phyloP scores from a whole-genome alignment of 2,113 vertebrate species.

The Theristicus caerulescens region DNA sequence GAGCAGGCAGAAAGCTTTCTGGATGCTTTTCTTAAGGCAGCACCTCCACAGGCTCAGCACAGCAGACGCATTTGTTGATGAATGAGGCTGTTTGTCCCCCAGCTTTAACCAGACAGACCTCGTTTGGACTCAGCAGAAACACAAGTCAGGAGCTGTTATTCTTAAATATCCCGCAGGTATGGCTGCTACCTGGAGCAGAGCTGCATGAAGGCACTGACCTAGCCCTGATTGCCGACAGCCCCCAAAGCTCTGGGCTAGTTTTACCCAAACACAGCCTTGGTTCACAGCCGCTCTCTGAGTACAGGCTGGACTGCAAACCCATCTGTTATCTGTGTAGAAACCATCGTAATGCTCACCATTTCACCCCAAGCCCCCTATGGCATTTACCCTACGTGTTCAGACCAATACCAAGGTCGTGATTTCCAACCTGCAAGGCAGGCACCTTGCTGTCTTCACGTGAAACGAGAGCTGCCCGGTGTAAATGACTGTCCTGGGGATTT shows the following conservation, averaged over 20 bases:
- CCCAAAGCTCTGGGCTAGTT: neutral
- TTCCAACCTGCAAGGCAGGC: neutral
- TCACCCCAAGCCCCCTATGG: neutral
- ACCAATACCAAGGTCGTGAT: neutral
- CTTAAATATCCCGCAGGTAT: neutral
- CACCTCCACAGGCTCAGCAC: neutral
- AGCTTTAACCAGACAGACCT: too few relatives aligned
- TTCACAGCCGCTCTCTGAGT: neutral
- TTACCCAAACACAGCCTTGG: neutral
- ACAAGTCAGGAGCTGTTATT: neutral
- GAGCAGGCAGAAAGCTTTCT: neutral
- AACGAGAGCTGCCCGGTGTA: neutral
- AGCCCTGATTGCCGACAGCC: neutral
- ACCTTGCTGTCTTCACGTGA: neutral
- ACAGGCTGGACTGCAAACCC: neutral
- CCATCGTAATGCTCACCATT: fast-evolving
- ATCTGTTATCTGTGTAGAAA: neutral
- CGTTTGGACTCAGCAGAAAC: neutral
- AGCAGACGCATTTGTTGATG: too few relatives aligned
- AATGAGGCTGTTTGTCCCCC: neutral
- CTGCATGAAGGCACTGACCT: neutral
- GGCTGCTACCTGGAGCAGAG: neutral
- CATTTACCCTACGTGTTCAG: neutral
- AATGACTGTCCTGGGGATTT: too few relatives aligned
- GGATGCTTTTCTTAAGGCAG: neutral